These are phyloP conservation scores for Drosophila takahashii DNA, from an alignment of 1,140 invertebrate genomes.

Conservation along the genomic window DNA sequence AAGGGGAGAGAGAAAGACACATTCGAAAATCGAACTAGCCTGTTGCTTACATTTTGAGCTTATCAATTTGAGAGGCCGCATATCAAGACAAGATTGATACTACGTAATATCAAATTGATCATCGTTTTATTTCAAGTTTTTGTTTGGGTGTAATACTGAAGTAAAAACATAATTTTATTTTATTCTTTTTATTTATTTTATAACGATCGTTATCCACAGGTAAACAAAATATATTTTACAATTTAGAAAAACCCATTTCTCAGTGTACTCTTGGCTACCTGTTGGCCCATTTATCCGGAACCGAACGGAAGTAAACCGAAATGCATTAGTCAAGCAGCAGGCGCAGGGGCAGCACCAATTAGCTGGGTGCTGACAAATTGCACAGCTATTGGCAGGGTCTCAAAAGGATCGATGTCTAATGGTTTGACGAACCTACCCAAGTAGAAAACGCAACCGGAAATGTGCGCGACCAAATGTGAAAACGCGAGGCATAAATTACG, in stretches of 20 bases:
- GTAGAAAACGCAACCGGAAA: slow-evolving; percentile 57
- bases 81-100: no score
- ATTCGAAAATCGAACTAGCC: no score
- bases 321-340: slow-evolving; percentile 78
- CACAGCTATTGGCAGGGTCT: slow-evolving; percentile 70
- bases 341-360: slow-evolving; percentile 74
- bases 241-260: not conserved
- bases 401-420: slow-evolving; percentile 41
- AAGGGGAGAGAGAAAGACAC: no score
- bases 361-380: slow-evolving; percentile 81
- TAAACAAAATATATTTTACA: not conserved
- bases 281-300: slow-evolving; percentile 56
- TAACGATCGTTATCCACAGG: no score
- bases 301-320: slow-evolving; percentile 69
- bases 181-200: no score
- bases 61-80: no score
- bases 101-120: no score
- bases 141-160: no score
- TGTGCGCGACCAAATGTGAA: slow-evolving; percentile 79
- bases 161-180: no score
- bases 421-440: slow-evolving; percentile 16
- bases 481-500: slow-evolving; percentile 77
- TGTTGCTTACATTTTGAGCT: no score
- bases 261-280: slow-evolving; percentile 41
- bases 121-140: no score